Evolutionary conservation across 2,888 invertebrate species (phyloP).

Genomic region (Stegana nigrithorax): DNA sequence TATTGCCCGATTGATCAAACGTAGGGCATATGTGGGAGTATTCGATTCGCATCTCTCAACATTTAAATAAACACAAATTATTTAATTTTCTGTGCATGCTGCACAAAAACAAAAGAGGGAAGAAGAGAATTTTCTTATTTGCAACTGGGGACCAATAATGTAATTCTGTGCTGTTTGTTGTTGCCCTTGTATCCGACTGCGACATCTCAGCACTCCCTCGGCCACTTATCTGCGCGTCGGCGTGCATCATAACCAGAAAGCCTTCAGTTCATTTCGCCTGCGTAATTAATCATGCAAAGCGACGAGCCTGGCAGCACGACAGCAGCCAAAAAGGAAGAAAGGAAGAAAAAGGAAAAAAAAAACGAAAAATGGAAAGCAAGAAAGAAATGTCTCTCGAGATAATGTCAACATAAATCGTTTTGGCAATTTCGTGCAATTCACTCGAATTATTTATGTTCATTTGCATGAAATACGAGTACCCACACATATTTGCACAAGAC

Average conservation of each 20-base stretch:
- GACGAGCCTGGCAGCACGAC: too few relatives aligned
- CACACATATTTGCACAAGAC: constrained; percentile 32
- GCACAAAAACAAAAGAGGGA: too few relatives aligned
- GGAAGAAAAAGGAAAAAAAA: constrained; percentile 14
- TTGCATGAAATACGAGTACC: constrained; percentile 34
- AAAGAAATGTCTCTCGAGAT: constrained; percentile 65
- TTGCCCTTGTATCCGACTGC: background rate
- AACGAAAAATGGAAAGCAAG: too few relatives aligned
- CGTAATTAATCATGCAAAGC: constrained; percentile 52
- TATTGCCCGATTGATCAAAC: too few relatives aligned
- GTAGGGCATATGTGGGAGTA: too few relatives aligned
- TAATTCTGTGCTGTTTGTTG: background rate
- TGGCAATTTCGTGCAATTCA: constrained; percentile 67
- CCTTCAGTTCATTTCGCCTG: constrained; percentile 40
- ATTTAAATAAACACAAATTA: background rate
- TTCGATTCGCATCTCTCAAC: too few relatives aligned
- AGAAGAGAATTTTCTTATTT: background rate
- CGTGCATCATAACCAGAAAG: constrained; percentile 64
- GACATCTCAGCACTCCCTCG: background rate
- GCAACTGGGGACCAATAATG: constrained; percentile 14
- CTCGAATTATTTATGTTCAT: constrained; percentile 60
- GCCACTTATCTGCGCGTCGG: too few relatives aligned
- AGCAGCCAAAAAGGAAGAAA: constrained; percentile 3
- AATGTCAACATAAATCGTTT: constrained; percentile 69
- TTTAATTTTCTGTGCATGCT: constrained; percentile 12